These are phyloP conservation scores for Labeo catla DNA, from an alignment of 2,113 vertebrate genomes.

Conservation along the genomic window DNA sequence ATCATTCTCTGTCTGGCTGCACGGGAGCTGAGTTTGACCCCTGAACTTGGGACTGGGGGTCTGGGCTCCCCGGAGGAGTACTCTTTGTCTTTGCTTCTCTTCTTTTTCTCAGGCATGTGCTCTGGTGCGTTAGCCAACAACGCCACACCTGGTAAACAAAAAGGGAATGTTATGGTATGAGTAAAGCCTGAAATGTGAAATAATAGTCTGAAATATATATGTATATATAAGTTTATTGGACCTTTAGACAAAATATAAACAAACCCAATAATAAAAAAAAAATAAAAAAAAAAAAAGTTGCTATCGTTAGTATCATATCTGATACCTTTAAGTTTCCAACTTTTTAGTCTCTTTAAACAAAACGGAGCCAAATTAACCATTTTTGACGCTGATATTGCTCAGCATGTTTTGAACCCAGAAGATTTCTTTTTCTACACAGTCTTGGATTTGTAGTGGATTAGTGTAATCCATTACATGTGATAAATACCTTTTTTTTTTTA, in stretches of 20 bases:
- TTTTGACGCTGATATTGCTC: not conserved
- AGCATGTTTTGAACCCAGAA: not conserved
- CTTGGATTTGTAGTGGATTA: not conserved
- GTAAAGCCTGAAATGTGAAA: too few species aligned
- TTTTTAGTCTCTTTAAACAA: not conserved
- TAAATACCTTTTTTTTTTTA: too few species aligned
- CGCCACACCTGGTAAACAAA: conserved; percentile 82
- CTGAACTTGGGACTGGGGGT: conserved; percentile 63
- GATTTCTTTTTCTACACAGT: not conserved
- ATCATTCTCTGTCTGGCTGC: conserved; percentile 82
- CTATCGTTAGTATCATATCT: too few species aligned
- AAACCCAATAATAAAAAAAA: too few species aligned
- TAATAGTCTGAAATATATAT: too few species aligned
- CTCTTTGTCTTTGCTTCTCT: conserved; percentile 79
- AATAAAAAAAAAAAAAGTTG: too few species aligned
- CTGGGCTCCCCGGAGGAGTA: conserved; percentile 60
- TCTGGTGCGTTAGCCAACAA: conserved; percentile 92
- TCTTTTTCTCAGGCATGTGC: conserved; percentile 82
- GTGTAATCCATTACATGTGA: not conserved
- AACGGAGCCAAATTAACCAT: not conserved
- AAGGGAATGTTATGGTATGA: not conserved
- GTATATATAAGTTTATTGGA: too few species aligned
- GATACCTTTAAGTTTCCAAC: too few species aligned
- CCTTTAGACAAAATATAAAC: too few species aligned
- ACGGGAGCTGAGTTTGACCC: conserved; percentile 77